These are phyloP conservation scores for Heterocephalus glaber DNA, from an alignment of 2,113 vertebrate species.

Conservation along the genomic window DNA sequence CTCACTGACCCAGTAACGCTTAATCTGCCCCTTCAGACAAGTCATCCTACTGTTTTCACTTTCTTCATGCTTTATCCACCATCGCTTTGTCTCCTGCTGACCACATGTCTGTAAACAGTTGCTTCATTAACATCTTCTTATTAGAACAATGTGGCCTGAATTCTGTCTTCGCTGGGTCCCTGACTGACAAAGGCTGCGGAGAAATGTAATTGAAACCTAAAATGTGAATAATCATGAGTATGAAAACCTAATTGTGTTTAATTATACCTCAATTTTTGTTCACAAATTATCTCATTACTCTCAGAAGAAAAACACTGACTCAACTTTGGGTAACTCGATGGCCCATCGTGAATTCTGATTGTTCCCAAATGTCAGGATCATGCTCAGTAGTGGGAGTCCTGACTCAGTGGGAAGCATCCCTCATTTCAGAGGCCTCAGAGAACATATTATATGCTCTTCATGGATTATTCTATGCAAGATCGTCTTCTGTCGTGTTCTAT, in stretches of 20 bases:
- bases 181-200: neutral
- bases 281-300: neutral
- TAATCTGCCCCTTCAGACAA: neutral
- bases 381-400: neutral
- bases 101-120: neutral
- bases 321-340: fast-evolving
- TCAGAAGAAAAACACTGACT: constrained; percentile 64
- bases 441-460: neutral
- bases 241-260: constrained; percentile 55
- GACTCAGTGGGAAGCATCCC: neutral
- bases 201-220: constrained; percentile 6
- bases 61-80: neutral
- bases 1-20: neutral
- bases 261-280: neutral
- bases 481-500: neutral
- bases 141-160: neutral
- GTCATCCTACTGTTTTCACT: neutral
- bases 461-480: constrained; percentile 7
- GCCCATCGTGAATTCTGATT: constrained; percentile 47
- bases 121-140: neutral
- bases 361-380: neutral
- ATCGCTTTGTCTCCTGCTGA: neutral
- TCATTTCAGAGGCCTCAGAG: neutral
- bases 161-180: neutral
- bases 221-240: constrained; percentile 2